A percentile compares a stretch with the other conserved stretches of the same genome.
These are phyloP conservation scores for Chrysotoxum bicinctum DNA, from an alignment of 2,888 invertebrate genomes.

Conservation along the genomic window DNA sequence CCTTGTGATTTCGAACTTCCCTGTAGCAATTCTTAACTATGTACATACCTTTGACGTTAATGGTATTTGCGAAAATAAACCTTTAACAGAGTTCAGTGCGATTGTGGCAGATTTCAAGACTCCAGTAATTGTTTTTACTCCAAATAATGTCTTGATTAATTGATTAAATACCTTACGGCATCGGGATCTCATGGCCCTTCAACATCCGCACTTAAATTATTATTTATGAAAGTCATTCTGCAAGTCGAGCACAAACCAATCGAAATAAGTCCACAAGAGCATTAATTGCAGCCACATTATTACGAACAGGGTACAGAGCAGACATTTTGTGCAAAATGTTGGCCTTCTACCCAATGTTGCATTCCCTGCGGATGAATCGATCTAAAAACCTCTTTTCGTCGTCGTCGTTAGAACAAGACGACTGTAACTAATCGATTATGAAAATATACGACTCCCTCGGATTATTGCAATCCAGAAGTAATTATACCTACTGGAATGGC, in stretches of 20 bases:
- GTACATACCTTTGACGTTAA: too few relatives aligned
- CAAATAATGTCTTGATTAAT: neutral
- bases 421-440: slow-evolving; percentile 45
- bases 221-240: neutral
- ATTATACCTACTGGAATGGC: slow-evolving; percentile 24
- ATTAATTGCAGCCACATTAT: neutral
- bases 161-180: neutral
- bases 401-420: neutral
- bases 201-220: neutral
- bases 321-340: neutral
- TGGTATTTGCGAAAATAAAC: too few relatives aligned
- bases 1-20: too few relatives aligned
- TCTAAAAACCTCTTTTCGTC: neutral
- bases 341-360: neutral
- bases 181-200: neutral
- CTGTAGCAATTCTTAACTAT: too few relatives aligned
- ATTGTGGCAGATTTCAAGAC: too few relatives aligned
- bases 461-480: slow-evolving; percentile 22
- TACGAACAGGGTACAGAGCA: neutral
- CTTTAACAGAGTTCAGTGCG: too few relatives aligned
- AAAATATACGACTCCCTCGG: slow-evolving; percentile 21
- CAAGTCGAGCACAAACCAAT: neutral
- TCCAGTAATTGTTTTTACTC: neutral
- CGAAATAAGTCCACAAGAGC: neutral
- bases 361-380: neutral